Base-by-base conservation (phyloP, 2,113 vertebrate species). In the Cebidichthys violaceus region DNA sequence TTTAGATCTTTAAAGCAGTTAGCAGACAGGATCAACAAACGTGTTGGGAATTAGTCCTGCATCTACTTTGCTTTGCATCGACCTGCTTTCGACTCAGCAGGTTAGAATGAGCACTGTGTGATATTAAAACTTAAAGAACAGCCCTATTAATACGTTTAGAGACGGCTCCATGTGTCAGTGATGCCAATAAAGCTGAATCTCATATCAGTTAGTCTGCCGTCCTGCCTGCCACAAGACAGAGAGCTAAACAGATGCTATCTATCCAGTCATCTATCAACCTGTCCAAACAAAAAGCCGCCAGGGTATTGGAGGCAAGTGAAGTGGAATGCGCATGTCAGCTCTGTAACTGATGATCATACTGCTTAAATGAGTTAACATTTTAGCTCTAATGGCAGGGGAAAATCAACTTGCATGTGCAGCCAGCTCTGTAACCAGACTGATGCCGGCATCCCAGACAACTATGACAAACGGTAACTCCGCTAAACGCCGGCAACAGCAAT, bases 341-440 rank as follows among this genome's bases (percentile, higher is more conserved):
- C 84, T 90, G 86, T 89, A 91, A 93, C 86, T 88, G 91, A 94
- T 92, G 90, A 89, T 89, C 85, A 88, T 62, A 43, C 41, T 3
- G 66, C 79, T 71, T 91, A 90, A 94, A 92, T 55, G 70, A 92
- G 89, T 89, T 92, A 84, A 85, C 86, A 89, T 94, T 93, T 90
- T 41, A 80, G 73, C 80, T 89, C 81, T 88, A 84, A 92, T 88
- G 85, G 55, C 68, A 82, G 82, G 59, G 87, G 71, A 86, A 86
- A 87, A 91, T 88, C 82, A 92, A 92, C 77, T 84, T 18, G 68
- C 68, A 69, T 61, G 70, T 71, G 83, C 77, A 85, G 52, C 70
- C 81, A 77, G 75, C 81, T 86, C 74, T 79, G 72, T 50, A 87
- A 84, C 54, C 59, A 72, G 55, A 88, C 75, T 72, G 66, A 92